Conservation (phyloP, 2,888 invertebrate species). For the Hecatera dysodea region DNA sequence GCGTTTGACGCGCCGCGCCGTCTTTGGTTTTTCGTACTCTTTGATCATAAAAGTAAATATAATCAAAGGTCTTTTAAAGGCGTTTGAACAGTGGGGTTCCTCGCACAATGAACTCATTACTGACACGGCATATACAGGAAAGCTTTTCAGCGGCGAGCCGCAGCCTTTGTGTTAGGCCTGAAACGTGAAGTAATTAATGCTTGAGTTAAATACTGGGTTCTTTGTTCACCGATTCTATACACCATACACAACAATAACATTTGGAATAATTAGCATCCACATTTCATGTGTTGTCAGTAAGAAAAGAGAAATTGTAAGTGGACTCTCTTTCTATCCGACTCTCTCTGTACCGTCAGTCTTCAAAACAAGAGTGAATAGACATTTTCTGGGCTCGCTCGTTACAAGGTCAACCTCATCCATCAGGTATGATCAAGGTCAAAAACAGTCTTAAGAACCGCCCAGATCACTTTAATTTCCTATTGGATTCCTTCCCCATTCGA, state of each 20-base stretch:
- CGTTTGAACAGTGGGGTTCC: constrained; percentile 3
- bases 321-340: neutral
- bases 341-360: neutral
- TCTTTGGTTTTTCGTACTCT: neutral
- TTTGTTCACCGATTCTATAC: neutral
- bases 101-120: neutral
- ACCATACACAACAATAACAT: neutral
- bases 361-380: neutral
- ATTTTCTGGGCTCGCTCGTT: neutral
- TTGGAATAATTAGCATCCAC: neutral
- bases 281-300: neutral
- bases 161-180: neutral
- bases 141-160: neutral
- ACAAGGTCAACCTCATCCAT: neutral
- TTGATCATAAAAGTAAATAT: constrained; percentile 12
- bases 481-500: neutral
- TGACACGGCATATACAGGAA: neutral
- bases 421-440: neutral
- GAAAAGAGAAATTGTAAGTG: neutral
- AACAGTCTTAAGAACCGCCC: neutral
- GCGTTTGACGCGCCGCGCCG: constrained; percentile 2
- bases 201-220: neutral
- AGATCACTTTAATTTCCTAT: neutral
- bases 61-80: neutral
- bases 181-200: constrained; percentile 15